Conservation (phyloP, 2,888 invertebrate genomes). For the Amphipoea lucens region DNA sequence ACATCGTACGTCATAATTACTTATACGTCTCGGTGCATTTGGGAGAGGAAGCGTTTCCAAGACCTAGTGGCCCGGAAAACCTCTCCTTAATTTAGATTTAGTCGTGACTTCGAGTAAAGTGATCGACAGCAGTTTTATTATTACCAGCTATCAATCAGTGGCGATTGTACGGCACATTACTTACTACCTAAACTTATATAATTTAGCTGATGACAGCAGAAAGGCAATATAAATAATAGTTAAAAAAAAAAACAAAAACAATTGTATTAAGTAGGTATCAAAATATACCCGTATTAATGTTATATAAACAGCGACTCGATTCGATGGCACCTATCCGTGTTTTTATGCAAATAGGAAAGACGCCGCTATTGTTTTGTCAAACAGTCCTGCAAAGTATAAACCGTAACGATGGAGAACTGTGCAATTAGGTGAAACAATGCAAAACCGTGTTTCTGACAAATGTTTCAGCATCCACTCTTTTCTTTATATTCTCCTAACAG, state of each 20-base stretch:
- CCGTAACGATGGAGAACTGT: constrained; percentile 40
- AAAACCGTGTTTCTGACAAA: constrained; percentile 36
- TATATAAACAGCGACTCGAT: constrained; percentile 36
- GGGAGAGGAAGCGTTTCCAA: not conserved
- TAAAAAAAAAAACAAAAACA: constrained; percentile 5
- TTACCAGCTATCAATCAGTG: not conserved
- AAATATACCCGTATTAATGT: constrained; percentile 42
- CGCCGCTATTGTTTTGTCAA: constrained; percentile 52
- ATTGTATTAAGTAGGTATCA: constrained; percentile 4
- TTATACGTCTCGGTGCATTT: not conserved
- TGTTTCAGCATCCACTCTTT: constrained; percentile 23
- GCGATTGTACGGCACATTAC: not conserved
- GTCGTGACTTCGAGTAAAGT: not conserved
- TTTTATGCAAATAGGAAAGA: constrained; percentile 58
- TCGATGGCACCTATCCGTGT: constrained; percentile 26
- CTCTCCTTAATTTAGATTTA: no score
- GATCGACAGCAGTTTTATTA: no score
- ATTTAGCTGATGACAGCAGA: constrained; percentile 1
- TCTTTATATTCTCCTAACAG: constrained; percentile 24
- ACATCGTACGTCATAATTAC: not conserved
- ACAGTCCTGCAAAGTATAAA: constrained; percentile 59
- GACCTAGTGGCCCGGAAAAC: not conserved
- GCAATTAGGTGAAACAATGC: constrained; percentile 48
- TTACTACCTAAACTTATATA: not conserved
- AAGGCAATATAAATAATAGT: not conserved